Base-by-base conservation (phyloP, 2,113 vertebrate species). In the Corvus moneduloides region DNA sequence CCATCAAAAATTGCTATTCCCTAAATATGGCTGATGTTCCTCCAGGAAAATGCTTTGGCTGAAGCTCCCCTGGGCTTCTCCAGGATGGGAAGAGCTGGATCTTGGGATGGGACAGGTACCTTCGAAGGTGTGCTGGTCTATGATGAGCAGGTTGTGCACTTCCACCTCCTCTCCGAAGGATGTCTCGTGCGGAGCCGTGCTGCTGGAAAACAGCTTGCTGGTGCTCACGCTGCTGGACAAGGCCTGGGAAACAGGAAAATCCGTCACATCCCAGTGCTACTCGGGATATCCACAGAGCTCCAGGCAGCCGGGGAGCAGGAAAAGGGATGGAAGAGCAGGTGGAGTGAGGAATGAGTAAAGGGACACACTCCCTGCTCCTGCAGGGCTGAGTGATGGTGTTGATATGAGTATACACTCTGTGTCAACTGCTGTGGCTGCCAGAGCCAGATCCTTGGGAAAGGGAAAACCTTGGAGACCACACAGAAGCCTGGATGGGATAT, bases 71-170 rank as follows among this genome's bases (percentile, higher is more conserved):
- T 13, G 1, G 17, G 44, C 26, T 88, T 6, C 13, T 43, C 49
- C 51, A 6, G 18, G 33, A 30, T 63, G 23, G 27, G 59, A 73
- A 35, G 26, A 58, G 55, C 3, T 2, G 18, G 51, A 21, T 54
- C 11, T 48, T 16, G 54, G 46, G 8, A 46, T 26, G 33, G 51
- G 30, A 14, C 3, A 1, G 16, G 72, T 96, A 99, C 99, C 99
- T 99, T 99, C 99, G 11, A 99, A 99, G 61, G 99, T 99, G 97
- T 99, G 99, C 95, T 99, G 99, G 94, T 99, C 99, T 32, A 99
- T 99, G 66, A 99, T 99, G 11, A 99, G 98, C 64, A 99, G 98
- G 96, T 99, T 99, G 98, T 99, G 99, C 79, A 99, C 99, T 95
- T 99, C 99, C 87, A 99, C 99, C 96, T 99, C 99, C 84, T 99